phyloP scores from a whole-genome alignment of 2,113 vertebrate species.

The Semnornis frantzii region DNA sequence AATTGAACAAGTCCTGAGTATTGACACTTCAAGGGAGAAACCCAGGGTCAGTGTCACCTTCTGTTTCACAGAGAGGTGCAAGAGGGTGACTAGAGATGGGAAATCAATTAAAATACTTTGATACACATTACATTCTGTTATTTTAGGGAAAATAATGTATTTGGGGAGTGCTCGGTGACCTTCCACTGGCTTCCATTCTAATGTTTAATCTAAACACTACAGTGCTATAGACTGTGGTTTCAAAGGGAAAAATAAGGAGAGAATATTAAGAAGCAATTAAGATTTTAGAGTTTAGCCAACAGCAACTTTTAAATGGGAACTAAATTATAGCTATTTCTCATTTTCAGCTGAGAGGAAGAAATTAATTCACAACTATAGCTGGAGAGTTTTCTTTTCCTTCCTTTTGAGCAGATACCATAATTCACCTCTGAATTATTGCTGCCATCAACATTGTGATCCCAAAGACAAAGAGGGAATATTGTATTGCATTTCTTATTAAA shows the following conservation, averaged over 20 bases:
- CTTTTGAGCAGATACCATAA: conserved; percentile 36
- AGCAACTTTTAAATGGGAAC: conserved; percentile 65
- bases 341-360: conserved; percentile 63
- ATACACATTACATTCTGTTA: not conserved
- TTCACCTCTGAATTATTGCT: conserved; percentile 58
- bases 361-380: conserved; percentile 57
- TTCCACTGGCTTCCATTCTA: conserved; percentile 22
- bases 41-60: not conserved
- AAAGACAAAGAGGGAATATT: conserved; percentile 47
- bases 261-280: conserved; percentile 73
- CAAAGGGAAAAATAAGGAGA: conserved; percentile 43
- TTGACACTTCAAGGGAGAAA: not conserved
- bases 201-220: conserved; percentile 29
- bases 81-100: not conserved
- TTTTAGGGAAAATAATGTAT: not conserved
- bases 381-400: conserved; percentile 47
- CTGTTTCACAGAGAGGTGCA: not conserved
- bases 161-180: conserved; percentile 2
- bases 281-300: conserved; percentile 67
- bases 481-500: conserved; percentile 48
- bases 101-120: conserved; percentile 5
- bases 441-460: conserved; percentile 7
- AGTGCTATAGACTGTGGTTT: conserved; percentile 4
- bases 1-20: not conserved
- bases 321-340: conserved; percentile 72